Base-by-base conservation (phyloP, 2,113 vertebrate species). In the Lichenostomus cassidix region DNA sequence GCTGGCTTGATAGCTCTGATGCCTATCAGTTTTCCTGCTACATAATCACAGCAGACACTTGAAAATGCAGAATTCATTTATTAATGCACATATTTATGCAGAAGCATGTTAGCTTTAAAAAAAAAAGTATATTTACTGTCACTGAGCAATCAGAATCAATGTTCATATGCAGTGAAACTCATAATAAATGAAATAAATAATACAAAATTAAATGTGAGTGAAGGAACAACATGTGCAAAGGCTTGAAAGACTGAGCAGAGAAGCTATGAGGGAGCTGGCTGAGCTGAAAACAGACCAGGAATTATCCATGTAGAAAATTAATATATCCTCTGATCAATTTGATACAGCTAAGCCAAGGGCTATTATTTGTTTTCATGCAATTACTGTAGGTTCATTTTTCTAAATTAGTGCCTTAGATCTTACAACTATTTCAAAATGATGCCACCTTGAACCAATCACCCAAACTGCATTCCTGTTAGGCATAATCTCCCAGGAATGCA, bases 301-400 rank as follows among this genome's bases (percentile, higher is more conserved):
- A 88, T 83, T 91, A 94, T 44, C 41, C 76, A 92, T 78, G 92
- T 89, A 93, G 83, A 82, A 96, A 73, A 90, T 90, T 52, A 95
- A 90, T 84, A 64, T 76, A n/a, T 92, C 93, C 89, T 91, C 85
- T 97, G 95, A 96, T 42, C 79, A 95, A 69, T 96, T 95, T 92
- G 46, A 94, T 75, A 85, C 77, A 87, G 55, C 50, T 95, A 92
- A 94, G 41, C 28, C 65, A 92, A 74, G 75, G 87, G 52, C 79
- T 95, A 84, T 82, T 83, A 92, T 73, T 90, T 96, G 70, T 85
- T 96, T 97, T 96, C 52, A 80, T 85, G 35, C 9, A 74, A 85
- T 93, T 94, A 91, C 31, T 74, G 52, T 83, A 93, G 60, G 83
- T 76, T 95, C 70, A 75, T 97, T 97, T 97, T 96, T 91, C 47